Base-by-base conservation (phyloP, 2,797 vertebrate genomes). In the Telmatherina bonti region DNA sequence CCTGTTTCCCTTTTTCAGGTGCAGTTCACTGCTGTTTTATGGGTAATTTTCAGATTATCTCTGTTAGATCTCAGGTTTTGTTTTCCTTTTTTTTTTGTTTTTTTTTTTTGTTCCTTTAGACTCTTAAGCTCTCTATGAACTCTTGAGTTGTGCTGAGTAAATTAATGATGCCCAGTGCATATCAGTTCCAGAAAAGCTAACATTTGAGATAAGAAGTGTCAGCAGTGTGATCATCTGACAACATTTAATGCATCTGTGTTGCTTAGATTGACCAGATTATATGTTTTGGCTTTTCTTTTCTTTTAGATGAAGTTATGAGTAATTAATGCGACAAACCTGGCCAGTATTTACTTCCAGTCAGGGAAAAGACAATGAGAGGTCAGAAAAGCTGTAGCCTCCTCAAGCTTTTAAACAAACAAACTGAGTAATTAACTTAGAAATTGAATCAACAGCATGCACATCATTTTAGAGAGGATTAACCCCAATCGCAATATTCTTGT, bases 351-450 rank as follows among this genome's bases (percentile, higher is more conserved):
- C 90, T 97, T 97, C 90, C 92, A 96, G 57, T 96, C 97, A 76
- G 96, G 96, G 62, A 97, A 96, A 87, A 79, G 97, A 76, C 96
- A 97, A 74, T 96, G 97, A 87, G 97, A 98, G 94, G 97, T 97
- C 31, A 72, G 89, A 54, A 27, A 66, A n/a, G 11, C 51, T 1
- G 11, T 12, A 13, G 36, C 12, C 27, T 62, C 16, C 56, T 56
- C 41, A 18, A 33, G 76, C 30, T 43, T 43, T 43, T 43, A 43
- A 49, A 36, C 31, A 20, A 49, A 1, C 10, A 13, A 38, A 38
- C 11, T 20, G 18, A 10, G 11, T 49, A 0, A 0, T 27, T 62
- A 38, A 70, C 10, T 52, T 20, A 0, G 0, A 27, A 51, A 53
- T 68, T 26, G 0, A 55, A 66, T 65, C 18, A 70, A 5, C 78